These are phyloP conservation scores for Heliangelus exortis DNA, from an alignment of 2,797 vertebrate species.

Conservation along the genomic window DNA sequence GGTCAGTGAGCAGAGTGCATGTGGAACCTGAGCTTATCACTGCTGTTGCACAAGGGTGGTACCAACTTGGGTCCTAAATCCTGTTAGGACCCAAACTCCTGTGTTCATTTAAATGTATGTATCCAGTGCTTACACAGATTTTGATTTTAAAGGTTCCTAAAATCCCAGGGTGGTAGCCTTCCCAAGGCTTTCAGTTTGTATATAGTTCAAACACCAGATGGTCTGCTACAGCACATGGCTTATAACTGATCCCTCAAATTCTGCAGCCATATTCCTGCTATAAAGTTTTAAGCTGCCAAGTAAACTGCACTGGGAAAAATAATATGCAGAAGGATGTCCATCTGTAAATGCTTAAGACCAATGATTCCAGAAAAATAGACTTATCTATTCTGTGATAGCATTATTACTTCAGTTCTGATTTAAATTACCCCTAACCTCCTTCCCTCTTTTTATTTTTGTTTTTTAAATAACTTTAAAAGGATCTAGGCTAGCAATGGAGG, in stretches of 20 bases:
- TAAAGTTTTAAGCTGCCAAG: constrained; percentile 27
- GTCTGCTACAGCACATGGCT: background rate
- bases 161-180: background rate
- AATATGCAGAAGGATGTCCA: constrained; percentile 10
- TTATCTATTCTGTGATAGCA: background rate
- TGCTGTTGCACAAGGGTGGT: background rate
- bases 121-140: background rate
- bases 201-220: constrained; percentile 4
- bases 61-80: background rate
- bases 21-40: background rate
- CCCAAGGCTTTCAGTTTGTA: background rate
- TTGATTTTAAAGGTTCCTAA: background rate
- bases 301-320: constrained; percentile 29
- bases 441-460: background rate
- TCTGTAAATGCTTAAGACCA: constrained; percentile 34
- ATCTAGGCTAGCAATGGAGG: background rate
- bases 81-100: background rate
- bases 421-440: background rate
- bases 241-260: constrained; percentile 13
- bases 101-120: background rate
- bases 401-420: background rate
- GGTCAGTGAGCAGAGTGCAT: background rate
- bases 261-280: background rate
- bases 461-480: background rate
- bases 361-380: background rate